Percentiles rank a stretch among this genome's conserved stretches.
Evolutionary conservation across 2,113 vertebrate genomes (phyloP).

Genomic region (Piaya cayana): DNA sequence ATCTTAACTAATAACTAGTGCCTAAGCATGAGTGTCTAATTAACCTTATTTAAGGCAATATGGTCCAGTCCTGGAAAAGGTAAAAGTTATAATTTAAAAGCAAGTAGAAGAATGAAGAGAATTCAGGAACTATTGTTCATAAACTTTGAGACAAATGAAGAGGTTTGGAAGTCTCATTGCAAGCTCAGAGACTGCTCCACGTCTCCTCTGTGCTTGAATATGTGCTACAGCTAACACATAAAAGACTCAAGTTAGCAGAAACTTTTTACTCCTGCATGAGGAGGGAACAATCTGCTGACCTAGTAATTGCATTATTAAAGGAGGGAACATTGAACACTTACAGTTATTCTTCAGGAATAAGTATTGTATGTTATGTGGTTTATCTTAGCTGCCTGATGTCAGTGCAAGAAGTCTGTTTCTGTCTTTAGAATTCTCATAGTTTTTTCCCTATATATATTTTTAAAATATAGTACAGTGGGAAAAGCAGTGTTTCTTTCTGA

Average conservation of each 20-base stretch:
- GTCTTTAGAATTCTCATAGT: not conserved
- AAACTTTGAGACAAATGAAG: not conserved
- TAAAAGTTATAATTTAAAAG: not conserved
- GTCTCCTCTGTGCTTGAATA: not conserved
- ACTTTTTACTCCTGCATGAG: not conserved
- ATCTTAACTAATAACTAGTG: not conserved
- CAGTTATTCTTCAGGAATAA: not conserved
- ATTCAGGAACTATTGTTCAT: not conserved
- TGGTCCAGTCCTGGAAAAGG: not conserved
- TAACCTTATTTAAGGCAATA: not conserved
- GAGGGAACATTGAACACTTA: not conserved
- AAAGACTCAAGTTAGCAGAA: not conserved
- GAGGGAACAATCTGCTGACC: not conserved
- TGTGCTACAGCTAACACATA: fast-evolving
- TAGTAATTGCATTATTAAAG: not conserved
- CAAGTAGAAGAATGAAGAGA: not conserved
- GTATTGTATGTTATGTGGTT: not conserved
- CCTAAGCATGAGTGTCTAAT: not conserved
- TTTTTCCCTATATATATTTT: not conserved
- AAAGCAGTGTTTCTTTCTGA: not conserved
- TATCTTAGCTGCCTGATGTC: not conserved
- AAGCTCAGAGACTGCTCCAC: not conserved
- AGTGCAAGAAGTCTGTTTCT: not conserved
- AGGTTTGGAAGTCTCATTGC: not conserved
- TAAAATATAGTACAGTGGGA: not conserved